Conservation (phyloP, 2,888 invertebrate species). For the Archaeoteleia sp. region DNA sequence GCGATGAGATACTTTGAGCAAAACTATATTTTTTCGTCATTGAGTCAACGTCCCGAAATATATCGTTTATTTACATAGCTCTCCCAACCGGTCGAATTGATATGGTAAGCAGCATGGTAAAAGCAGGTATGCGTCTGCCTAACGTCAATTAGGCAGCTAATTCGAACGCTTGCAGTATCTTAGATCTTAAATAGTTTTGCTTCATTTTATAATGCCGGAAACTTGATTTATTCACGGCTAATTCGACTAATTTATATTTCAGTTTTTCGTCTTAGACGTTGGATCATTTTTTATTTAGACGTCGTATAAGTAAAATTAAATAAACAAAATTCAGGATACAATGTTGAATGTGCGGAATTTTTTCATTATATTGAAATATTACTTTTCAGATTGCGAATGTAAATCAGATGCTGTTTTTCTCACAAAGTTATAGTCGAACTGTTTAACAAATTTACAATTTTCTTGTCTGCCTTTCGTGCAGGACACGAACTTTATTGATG, state of each 20-base stretch:
- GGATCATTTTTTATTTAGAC: too few relatives aligned
- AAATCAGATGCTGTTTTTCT: constrained; percentile 36
- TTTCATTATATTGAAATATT: neutral
- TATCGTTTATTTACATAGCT: constrained; percentile 65
- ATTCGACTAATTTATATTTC: constrained; percentile 40
- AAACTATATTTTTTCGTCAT: constrained; percentile 55
- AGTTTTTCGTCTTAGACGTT: neutral
- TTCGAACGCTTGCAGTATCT: constrained; percentile 53
- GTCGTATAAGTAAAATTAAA: too few relatives aligned
- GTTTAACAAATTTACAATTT: constrained; percentile 71
- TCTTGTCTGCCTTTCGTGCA: constrained; percentile 57
- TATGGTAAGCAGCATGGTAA: constrained; percentile 61
- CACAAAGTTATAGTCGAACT: constrained; percentile 25
- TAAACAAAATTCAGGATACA: neutral
- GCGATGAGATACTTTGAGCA: constrained; percentile 27
- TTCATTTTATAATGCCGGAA: constrained; percentile 32
- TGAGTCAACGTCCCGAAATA: constrained; percentile 66
- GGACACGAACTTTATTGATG: constrained; percentile 69
- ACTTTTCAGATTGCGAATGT: constrained; percentile 10
- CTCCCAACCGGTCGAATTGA: constrained; percentile 61
- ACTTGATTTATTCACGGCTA: constrained; percentile 40
- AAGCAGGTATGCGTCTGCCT: constrained; percentile 65
- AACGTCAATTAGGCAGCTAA: constrained; percentile 66
- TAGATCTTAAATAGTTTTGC: constrained; percentile 60
- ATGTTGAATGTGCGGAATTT: constrained; percentile 1